Evolutionary conservation across 2,113 vertebrate genomes (phyloP).

Genomic region (Neoarius graeffei): DNA sequence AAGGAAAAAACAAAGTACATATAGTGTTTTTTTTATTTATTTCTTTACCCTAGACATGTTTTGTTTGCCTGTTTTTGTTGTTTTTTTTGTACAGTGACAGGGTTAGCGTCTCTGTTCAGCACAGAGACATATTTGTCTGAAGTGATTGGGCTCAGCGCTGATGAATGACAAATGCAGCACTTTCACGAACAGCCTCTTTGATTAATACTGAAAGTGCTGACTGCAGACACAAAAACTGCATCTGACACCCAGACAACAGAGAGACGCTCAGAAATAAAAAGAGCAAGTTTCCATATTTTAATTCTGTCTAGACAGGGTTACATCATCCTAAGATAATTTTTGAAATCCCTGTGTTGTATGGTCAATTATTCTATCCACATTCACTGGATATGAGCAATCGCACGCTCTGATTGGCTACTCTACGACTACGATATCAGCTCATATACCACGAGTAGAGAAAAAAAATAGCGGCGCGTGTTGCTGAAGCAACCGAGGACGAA

Average conservation of each 20-base stretch:
- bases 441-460: no score
- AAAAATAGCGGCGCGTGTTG: no score
- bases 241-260: constrained; percentile 23
- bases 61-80: no score
- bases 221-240: background rate
- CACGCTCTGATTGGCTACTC: no score
- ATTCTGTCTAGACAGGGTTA: background rate
- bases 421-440: no score
- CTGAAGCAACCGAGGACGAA: no score
- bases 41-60: background rate
- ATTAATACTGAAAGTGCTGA: constrained; percentile 23
- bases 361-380: background rate
- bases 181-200: constrained; percentile 19
- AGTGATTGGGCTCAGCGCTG: constrained; percentile 24
- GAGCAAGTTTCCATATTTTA: background rate
- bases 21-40: background rate
- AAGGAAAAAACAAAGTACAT: background rate
- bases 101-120: background rate
- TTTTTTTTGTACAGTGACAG: background rate
- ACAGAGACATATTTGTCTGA: constrained; percentile 16
- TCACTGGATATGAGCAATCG: no score
- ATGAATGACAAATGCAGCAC: constrained; percentile 15
- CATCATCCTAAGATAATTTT: background rate
- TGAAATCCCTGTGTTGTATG: background rate
- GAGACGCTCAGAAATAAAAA: background rate